These are phyloP conservation scores for Euura lappo DNA, from an alignment of 1,140 invertebrate genomes.

Conservation along the genomic window DNA sequence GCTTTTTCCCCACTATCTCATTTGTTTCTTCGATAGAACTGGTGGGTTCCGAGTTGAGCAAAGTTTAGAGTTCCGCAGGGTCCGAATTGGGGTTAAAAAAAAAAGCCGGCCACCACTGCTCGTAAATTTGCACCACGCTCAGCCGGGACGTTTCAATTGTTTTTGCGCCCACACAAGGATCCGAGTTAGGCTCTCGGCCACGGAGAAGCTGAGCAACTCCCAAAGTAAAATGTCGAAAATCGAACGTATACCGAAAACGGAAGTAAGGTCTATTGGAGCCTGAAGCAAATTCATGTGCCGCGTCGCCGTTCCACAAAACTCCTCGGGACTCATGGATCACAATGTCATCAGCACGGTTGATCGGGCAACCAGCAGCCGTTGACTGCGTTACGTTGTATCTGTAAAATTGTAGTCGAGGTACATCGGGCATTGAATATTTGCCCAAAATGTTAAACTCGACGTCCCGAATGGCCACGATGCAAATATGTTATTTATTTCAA, in stretches of 20 bases:
- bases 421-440: too few species aligned
- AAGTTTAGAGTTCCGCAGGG: not conserved
- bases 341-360: not conserved
- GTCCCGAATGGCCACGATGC: too few species aligned
- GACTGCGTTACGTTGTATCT: too few species aligned
- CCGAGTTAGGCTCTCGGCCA: too few species aligned
- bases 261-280: constrained; percentile 34
- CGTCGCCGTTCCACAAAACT: too few species aligned
- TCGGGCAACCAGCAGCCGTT: not conserved
- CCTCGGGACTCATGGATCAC: not conserved
- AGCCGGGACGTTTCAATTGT: not conserved
- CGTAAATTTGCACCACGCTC: constrained; percentile 3
- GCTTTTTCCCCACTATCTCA: not conserved
- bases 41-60: not conserved
- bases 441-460: too few species aligned
- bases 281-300: constrained; percentile 31
- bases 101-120: not conserved
- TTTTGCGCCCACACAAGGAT: not conserved
- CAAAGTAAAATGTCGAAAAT: not conserved
- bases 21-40: not conserved
- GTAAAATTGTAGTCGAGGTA: too few species aligned
- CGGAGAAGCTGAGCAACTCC: too few species aligned
- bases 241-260: constrained; percentile 16
- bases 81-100: not conserved
- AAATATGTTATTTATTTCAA: too few species aligned